phyloP scores from a whole-genome alignment of 2,888 invertebrate species.

The Caenorhabditis sinica region DNA sequence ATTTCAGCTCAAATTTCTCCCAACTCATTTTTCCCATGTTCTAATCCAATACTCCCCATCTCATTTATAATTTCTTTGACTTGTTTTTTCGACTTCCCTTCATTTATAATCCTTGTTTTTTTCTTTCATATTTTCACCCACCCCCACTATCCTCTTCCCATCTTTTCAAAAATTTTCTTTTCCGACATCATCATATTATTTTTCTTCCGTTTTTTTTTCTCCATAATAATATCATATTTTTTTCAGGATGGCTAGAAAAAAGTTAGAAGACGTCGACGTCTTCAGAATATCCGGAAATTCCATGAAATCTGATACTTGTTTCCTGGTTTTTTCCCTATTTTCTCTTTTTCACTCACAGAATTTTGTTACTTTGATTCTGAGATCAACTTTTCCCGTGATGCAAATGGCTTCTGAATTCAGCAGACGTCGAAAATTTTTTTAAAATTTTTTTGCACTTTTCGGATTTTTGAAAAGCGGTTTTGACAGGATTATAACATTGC shows the following conservation, averaged over 20 bases:
- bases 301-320: slow-evolving; percentile 19
- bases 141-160: not conserved
- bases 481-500: too few species aligned
- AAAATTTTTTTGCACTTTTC: not conserved
- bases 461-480: not conserved
- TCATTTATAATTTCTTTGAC: not conserved
- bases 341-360: not conserved
- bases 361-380: not conserved
- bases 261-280: not conserved
- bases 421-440: not conserved
- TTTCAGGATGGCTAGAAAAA: not conserved
- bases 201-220: not conserved
- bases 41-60: not conserved
- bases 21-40: not conserved
- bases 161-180: not conserved
- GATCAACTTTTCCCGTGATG: too few species aligned
- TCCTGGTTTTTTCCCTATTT: not conserved
- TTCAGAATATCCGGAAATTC: slow-evolving; percentile 14
- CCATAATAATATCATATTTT: not conserved
- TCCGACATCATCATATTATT: not conserved
- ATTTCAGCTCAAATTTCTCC: not conserved
- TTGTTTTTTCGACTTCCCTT: not conserved
- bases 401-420: too few species aligned
- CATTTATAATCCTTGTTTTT: slow-evolving; percentile 2
- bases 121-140: not conserved